A percentile compares a stretch with the other conserved stretches of the same genome.
Evolutionary conservation across 2,797 vertebrate genomes (phyloP).

Genomic region (Paedocypris micromegethes): DNA sequence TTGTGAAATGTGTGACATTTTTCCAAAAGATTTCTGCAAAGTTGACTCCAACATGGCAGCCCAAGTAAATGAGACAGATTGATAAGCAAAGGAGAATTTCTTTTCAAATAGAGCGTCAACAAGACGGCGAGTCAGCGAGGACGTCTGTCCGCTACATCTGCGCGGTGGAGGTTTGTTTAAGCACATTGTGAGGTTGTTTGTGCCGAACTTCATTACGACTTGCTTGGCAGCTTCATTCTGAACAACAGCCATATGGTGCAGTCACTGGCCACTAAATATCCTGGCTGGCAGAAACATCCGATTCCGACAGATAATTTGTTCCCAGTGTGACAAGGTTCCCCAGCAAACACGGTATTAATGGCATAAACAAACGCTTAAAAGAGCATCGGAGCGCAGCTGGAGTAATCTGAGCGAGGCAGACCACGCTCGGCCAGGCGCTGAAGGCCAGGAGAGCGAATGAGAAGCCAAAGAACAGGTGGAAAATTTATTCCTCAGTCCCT

Average conservation of each 20-base stretch:
- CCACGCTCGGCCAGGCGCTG: slow-evolving; percentile 2
- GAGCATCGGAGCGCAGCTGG: neutral
- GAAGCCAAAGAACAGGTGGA: slow-evolving; percentile 56
- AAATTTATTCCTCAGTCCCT: slow-evolving; percentile 58
- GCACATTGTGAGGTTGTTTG: slow-evolving; percentile 21
- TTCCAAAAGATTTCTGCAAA: too few relatives aligned
- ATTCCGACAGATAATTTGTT: slow-evolving; percentile 25
- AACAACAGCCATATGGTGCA: slow-evolving; percentile 8
- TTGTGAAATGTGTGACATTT: too few relatives aligned
- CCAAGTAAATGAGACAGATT: too few relatives aligned
- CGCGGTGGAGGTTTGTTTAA: neutral
- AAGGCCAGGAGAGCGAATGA: slow-evolving; percentile 47
- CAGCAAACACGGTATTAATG: slow-evolving; percentile 23
- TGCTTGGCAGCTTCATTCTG: slow-evolving; percentile 1
- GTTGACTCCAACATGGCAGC: too few relatives aligned
- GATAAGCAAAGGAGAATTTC: too few relatives aligned
- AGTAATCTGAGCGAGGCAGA: neutral
- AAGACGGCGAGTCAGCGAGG: neutral
- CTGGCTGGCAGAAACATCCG: slow-evolving; percentile 5
- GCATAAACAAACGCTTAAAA: slow-evolving; percentile 5
- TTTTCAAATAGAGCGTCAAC: neutral
- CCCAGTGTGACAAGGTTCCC: slow-evolving; percentile 8
- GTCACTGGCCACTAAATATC: slow-evolving; percentile 21
- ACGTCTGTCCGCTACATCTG: slow-evolving; percentile 11
- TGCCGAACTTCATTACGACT: slow-evolving; percentile 13